phyloP scores from a whole-genome alignment of 2,888 invertebrate genomes.

The Nemoura dubitans region DNA sequence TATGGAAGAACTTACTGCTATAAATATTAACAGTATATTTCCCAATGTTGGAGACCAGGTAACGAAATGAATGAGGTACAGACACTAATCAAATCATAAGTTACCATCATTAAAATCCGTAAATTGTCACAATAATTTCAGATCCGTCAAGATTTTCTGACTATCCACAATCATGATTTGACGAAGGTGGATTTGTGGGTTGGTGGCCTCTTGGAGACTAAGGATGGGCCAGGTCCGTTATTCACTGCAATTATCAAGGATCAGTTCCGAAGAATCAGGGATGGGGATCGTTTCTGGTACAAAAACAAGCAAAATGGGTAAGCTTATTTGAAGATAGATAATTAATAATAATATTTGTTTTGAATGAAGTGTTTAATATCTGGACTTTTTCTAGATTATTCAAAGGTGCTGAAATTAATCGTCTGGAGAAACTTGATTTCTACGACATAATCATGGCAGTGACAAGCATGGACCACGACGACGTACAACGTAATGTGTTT shows the following conservation, averaged over 20 bases:
- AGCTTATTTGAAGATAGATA: constrained; percentile 40
- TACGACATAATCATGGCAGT: constrained; percentile 64
- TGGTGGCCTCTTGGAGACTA: constrained; percentile 67
- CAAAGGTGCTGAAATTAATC: constrained; percentile 59
- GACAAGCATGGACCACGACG: constrained; percentile 60
- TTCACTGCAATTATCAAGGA: constrained; percentile 64
- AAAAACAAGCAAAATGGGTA: constrained; percentile 62
- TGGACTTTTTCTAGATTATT: constrained; percentile 61
- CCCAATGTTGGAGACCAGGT: constrained; percentile 36
- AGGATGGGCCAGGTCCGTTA: constrained; percentile 62
- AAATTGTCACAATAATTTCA: no score
- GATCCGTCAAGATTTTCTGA: constrained; percentile 50
- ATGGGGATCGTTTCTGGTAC: constrained; percentile 70
- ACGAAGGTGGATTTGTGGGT: constrained; percentile 66
- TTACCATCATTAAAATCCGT: no score
- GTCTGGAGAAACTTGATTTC: constrained; percentile 61
- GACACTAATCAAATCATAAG: no score
- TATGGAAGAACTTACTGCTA: constrained; percentile 55
- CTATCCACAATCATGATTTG: constrained; percentile 58
- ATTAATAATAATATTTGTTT: neutral
- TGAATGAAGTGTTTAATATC: neutral
- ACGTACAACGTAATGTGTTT: constrained; percentile 64
- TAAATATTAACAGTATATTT: constrained; percentile 55
- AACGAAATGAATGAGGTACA: no score
- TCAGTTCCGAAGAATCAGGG: constrained; percentile 66